These are phyloP conservation scores for fruit fly (Drosophila melanogaster) DNA, from an alignment of 1,140 invertebrate species.

Conservation along the genomic window DNA sequence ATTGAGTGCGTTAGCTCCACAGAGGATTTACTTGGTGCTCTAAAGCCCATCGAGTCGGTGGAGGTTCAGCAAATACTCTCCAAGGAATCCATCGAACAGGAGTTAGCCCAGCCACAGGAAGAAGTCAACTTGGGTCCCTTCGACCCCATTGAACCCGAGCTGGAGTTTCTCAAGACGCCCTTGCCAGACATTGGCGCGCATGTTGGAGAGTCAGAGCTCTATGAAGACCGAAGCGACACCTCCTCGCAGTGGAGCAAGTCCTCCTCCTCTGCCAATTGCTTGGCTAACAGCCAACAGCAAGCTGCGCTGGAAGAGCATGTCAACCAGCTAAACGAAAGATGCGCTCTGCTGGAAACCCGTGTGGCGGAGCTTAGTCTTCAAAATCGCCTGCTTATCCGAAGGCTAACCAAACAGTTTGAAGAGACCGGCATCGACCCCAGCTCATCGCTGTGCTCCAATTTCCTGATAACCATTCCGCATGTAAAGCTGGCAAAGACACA, in stretches of 20 bases:
- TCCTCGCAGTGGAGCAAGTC: conserved; percentile 82
- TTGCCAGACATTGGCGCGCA: conserved; percentile 41
- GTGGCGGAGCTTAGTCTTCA: conserved; percentile 73
- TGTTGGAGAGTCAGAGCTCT: conserved; percentile 41
- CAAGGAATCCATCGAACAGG: conserved; percentile 35
- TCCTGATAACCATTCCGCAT: conserved; percentile 82
- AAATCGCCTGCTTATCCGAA: conserved; percentile 69
- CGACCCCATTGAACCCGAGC: conserved; percentile 73
- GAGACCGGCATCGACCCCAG: conserved; percentile 72
- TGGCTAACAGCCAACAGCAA: conserved; percentile 35
- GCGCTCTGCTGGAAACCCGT: conserved; percentile 72
- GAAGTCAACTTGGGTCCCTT: conserved; percentile 20
- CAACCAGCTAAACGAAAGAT: conserved; percentile 61
- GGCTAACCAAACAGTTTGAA: conserved; percentile 73
- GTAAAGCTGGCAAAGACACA: conserved; percentile 66
- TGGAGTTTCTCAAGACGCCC: conserved; percentile 73
- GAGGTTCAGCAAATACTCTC: conserved; percentile 55
- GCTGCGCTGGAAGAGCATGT: conserved; percentile 62
- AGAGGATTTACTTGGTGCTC: conserved; percentile 62
- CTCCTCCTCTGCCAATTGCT: conserved; percentile 65
- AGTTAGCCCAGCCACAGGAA: conserved; percentile 2
- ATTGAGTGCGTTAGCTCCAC: conserved; percentile 61
- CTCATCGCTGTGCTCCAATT: conserved; percentile 73
- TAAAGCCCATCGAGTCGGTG: conserved; percentile 46
- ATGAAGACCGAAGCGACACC: conserved; percentile 74